Evolutionary conservation across 2,888 invertebrate species (phyloP), one percentile per base, ranked within the genome.

Genomic region (Andrena haemorrhoa): DNA sequence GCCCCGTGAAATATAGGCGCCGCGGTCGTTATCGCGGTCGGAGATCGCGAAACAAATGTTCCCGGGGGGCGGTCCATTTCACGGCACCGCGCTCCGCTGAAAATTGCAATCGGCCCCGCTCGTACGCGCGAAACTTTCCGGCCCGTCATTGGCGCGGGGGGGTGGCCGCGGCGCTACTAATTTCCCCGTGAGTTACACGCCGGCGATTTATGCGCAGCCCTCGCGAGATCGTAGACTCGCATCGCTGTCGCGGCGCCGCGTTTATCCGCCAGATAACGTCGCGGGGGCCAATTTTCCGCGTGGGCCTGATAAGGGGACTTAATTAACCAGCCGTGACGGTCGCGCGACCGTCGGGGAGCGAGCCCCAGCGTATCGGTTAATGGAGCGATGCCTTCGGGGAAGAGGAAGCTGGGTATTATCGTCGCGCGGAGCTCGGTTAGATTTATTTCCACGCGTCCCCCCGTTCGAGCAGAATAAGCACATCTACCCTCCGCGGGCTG

Each of bases 401-500:
- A 31, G 31, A 51, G 41, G 73, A 49, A 61, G 72, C 58, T 72
- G 66, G 83, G 76, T 79, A 79, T 79, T 80, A 81, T 84, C 84
- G 75, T 68, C 72, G n/a, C 83, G 75, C 79, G 79, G 75, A 68
- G 56, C 68, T 51, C 72, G 66, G 74, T 75, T 74, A 64, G 70
- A 85, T 85, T 85, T 84, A 84, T 75, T 85, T 84, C 84, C 78
- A 71, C 35, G 84, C 84, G 76, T 71, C 53, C 53, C 71, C 58
- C 66, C 29, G 68, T 75, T 71, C 73, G 31, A 79, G 78, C 81
- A 71, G 85, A 85, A 84, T 85, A 85, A 84, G 85, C 84, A 76
- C 84, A 79, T 84, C 84, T 82, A 72, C 82, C 74, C 82, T 74
- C 41, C 51, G 60, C 70, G 66, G 61, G 51, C 65, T 33, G 51